phyloP scores from a whole-genome alignment of 2,797 vertebrate genomes.

The Strix occidentalis region DNA sequence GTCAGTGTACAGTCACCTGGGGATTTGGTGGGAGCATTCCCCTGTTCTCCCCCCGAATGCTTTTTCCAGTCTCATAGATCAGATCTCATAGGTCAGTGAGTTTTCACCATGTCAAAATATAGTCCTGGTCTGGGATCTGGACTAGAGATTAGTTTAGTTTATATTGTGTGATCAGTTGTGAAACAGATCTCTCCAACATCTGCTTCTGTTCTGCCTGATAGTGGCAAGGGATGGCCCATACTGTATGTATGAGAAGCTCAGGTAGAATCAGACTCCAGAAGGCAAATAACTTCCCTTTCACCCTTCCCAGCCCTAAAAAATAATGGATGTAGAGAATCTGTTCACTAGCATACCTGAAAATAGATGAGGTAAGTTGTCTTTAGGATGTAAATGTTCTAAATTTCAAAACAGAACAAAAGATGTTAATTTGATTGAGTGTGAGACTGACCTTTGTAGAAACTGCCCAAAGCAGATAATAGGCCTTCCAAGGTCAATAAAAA shows the following conservation, averaged over 20 bases:
- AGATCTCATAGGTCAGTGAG: neutral
- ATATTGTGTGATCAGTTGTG: neutral
- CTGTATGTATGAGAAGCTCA: neutral
- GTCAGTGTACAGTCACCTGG: neutral
- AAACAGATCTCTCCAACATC: neutral
- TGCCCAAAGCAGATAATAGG: neutral
- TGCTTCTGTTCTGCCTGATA: neutral
- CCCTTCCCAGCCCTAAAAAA: neutral
- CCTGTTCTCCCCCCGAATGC: neutral
- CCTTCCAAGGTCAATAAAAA: neutral
- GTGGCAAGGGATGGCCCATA: neutral
- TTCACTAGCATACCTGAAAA: neutral
- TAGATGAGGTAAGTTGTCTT: neutral
- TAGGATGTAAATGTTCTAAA: neutral
- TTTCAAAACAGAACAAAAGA: neutral
- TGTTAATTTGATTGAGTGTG: neutral
- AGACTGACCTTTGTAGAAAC: neutral
- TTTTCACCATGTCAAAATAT: neutral
- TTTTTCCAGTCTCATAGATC: neutral
- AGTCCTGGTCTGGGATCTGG: neutral
- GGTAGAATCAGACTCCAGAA: neutral
- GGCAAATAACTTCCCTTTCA: neutral
- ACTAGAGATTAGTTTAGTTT: neutral
- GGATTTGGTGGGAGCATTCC: fast-evolving
- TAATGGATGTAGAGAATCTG: neutral